Percentiles rank a stretch among this genome's conserved stretches.
Conservation (phyloP, 2,888 invertebrate genomes). For the Desoria tigrina region DNA sequence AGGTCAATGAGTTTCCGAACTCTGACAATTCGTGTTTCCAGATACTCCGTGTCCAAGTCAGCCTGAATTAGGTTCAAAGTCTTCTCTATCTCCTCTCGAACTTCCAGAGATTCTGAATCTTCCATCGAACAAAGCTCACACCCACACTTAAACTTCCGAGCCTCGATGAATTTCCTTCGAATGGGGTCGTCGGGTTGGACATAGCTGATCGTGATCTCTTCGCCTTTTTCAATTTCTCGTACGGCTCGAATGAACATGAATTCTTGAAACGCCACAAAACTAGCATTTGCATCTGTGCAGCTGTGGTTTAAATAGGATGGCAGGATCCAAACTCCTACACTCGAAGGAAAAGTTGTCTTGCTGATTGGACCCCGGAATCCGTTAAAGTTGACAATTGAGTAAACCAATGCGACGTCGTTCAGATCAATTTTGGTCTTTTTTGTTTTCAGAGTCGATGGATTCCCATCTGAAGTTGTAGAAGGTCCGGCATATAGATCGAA, state of each 20-base stretch:
- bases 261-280: neutral
- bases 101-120: neutral
- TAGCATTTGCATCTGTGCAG: neutral
- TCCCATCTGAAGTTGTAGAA: no score
- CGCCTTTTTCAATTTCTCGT: neutral
- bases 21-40: no score
- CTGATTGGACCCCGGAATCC: no score
- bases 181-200: neutral
- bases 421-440: neutral
- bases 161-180: neutral
- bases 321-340: neutral
- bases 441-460: no score
- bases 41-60: no score
- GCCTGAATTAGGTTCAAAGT: no score
- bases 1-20: no score
- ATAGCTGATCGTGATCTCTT: neutral
- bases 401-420: neutral
- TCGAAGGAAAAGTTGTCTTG: no score
- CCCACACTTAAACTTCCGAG: neutral
- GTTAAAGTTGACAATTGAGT: no score
- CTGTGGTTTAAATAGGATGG: neutral
- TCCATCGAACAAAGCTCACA: neutral
- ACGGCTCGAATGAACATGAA: conserved; percentile 3
- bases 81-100: no score
- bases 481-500: no score